A percentile compares a stretch with the other conserved stretches of the same genome.
These are phyloP conservation scores for Hydrotaea cyrtoneurina DNA, from an alignment of 2,888 invertebrate species.

Conservation along the genomic window DNA sequence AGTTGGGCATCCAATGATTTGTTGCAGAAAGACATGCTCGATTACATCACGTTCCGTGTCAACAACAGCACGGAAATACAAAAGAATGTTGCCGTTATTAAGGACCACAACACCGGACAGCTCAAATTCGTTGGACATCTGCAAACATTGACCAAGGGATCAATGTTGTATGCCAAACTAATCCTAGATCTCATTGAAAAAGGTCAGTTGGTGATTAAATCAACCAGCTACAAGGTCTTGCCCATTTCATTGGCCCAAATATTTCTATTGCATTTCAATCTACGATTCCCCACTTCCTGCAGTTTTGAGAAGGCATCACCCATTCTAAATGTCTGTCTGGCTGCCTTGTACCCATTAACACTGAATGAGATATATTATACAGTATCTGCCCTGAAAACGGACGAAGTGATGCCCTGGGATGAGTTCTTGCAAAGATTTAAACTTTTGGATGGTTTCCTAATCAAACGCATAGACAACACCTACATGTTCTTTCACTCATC, in stretches of 20 bases:
- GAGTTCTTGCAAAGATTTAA: constrained; percentile 95
- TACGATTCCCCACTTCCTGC: constrained; percentile 93
- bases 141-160: constrained; percentile 91
- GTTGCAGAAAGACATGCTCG: constrained; percentile 91
- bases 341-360: constrained; percentile 94
- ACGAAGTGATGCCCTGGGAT: constrained; percentile 92
- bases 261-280: constrained; percentile 94
- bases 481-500: constrained; percentile 99
- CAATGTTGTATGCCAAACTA: constrained; percentile 94
- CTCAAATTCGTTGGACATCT: constrained; percentile 93
- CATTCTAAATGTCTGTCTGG: constrained; percentile 93
- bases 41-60: constrained; percentile 92
- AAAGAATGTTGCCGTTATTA: constrained; percentile 86
- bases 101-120: constrained; percentile 83
- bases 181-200: constrained; percentile 95
- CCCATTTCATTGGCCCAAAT: constrained; percentile 94
- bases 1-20: constrained; percentile 84
- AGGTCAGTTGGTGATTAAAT: constrained; percentile 95
- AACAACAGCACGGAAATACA: constrained; percentile 91
- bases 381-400: constrained; percentile 91
- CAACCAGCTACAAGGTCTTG: constrained; percentile 94
- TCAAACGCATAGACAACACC: constrained; percentile 94
- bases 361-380: constrained; percentile 95
- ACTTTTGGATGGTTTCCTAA: constrained; percentile 91
- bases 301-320: constrained; percentile 95